phyloP scores from a whole-genome alignment of 2,888 invertebrate genomes.

The Apocheima hispidaria region DNA sequence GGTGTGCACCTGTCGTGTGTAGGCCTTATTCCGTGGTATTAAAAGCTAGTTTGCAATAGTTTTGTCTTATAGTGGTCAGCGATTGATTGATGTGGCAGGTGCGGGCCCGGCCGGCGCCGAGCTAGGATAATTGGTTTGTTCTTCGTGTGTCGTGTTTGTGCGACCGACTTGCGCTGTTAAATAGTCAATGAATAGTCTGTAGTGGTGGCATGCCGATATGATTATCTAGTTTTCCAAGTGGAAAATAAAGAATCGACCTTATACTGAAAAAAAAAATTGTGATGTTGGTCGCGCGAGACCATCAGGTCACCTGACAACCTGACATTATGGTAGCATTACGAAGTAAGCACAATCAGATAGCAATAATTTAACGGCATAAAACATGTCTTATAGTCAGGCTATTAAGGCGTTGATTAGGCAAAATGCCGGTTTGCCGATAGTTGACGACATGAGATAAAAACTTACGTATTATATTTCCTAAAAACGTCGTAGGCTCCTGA shows the following conservation, averaged over 20 bases:
- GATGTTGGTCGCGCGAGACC: background rate
- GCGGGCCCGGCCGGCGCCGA: constrained; percentile 31
- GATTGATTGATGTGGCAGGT: constrained; percentile 45
- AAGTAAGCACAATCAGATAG: too few species aligned
- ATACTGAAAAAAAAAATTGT: background rate
- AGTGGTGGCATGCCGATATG: background rate
- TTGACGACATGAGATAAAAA: too few species aligned
- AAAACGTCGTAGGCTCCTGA: background rate
- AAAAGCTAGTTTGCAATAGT: constrained; percentile 14
- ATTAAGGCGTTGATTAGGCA: too few species aligned
- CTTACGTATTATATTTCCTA: background rate
- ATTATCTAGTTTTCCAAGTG: constrained; percentile 1
- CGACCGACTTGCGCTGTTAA: constrained; percentile 39
- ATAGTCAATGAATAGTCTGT: constrained; percentile 21
- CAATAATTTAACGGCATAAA: too few species aligned
- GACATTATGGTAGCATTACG: background rate
- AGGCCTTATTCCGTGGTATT: constrained; percentile 16
- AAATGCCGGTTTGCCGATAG: too few species aligned
- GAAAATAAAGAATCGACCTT: background rate
- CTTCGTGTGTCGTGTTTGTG: constrained; percentile 41
- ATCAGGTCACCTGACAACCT: background rate
- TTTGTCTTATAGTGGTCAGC: constrained; percentile 26
- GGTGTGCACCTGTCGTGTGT: background rate
- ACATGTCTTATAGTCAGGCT: too few species aligned
- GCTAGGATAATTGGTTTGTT: constrained; percentile 46